Conservation (phyloP, 2,113 vertebrate species). For the Prionailurus viverrinus region DNA sequence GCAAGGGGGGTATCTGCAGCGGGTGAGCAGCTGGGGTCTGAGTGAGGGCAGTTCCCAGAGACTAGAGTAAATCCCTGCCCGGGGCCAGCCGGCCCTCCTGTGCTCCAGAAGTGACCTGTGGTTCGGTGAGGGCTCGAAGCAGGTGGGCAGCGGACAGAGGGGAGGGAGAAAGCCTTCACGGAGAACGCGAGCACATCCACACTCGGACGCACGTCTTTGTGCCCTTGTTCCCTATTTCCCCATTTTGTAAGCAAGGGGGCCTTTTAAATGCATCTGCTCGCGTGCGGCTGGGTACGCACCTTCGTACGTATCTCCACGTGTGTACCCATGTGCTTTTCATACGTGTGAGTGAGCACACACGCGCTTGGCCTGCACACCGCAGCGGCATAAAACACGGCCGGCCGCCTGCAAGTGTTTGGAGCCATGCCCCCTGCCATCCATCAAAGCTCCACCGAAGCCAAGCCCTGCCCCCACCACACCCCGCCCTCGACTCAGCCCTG, state of each 20-base stretch:
- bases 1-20: background rate
- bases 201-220: accelerated
- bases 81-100: background rate
- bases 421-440: background rate
- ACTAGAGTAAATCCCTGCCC: accelerated
- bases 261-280: background rate
- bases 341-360: background rate
- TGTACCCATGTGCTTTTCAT: accelerated
- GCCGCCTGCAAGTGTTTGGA: background rate
- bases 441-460: background rate
- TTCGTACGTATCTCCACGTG: accelerated
- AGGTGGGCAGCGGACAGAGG: background rate
- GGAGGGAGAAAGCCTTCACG: background rate
- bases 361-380: accelerated
- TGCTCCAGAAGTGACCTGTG: background rate
- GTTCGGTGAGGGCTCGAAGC: background rate
- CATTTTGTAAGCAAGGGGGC: background rate
- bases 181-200: accelerated
- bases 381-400: background rate
- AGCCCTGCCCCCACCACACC: background rate
- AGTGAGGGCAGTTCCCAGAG: background rate
- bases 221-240: background rate
- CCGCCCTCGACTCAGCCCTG: background rate
- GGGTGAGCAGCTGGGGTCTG: background rate
- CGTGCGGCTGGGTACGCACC: accelerated